These are phyloP conservation scores for Apamea monoglypha DNA, from an alignment of 2,888 invertebrate genomes.

Conservation along the genomic window DNA sequence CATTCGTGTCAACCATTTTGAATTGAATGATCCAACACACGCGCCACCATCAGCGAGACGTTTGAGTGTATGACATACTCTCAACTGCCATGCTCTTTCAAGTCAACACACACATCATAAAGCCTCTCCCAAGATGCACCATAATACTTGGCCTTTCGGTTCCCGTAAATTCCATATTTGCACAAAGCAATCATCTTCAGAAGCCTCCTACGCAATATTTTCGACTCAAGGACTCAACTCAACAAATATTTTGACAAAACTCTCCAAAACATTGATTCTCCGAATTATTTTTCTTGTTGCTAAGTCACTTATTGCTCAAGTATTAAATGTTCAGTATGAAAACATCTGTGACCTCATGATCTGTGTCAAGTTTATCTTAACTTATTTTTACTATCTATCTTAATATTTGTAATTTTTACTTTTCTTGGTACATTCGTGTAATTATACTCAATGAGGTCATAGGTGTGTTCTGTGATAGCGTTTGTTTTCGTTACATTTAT, in stretches of 20 bases:
- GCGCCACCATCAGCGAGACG: background rate
- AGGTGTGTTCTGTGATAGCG: slow-evolving; percentile 47
- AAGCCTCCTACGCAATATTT: background rate
- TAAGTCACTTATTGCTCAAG: slow-evolving; percentile 7
- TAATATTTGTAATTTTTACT: slow-evolving; percentile 27
- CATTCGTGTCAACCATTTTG: background rate
- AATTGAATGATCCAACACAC: background rate
- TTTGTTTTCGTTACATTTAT: slow-evolving; percentile 37
- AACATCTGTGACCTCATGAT: slow-evolving; percentile 27
- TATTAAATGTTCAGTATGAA: slow-evolving; percentile 23
- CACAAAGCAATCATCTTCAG: background rate
- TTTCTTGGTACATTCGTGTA: slow-evolving; percentile 48
- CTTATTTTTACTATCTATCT: slow-evolving; percentile 24
- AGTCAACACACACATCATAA: background rate
- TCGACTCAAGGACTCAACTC: background rate
- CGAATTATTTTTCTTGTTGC: slow-evolving; percentile 5
- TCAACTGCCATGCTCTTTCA: background rate
- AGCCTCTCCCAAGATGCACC: background rate
- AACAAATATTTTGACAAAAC: slow-evolving; percentile 10
- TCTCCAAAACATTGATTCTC: background rate
- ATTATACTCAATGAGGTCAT: slow-evolving; percentile 64
- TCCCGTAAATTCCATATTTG: background rate
- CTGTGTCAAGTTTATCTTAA: slow-evolving; percentile 23
- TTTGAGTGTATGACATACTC: background rate
- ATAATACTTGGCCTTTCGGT: background rate